phyloP scores from a whole-genome alignment of 2,797 vertebrate species.

The Notoglanidium macrostoma region DNA sequence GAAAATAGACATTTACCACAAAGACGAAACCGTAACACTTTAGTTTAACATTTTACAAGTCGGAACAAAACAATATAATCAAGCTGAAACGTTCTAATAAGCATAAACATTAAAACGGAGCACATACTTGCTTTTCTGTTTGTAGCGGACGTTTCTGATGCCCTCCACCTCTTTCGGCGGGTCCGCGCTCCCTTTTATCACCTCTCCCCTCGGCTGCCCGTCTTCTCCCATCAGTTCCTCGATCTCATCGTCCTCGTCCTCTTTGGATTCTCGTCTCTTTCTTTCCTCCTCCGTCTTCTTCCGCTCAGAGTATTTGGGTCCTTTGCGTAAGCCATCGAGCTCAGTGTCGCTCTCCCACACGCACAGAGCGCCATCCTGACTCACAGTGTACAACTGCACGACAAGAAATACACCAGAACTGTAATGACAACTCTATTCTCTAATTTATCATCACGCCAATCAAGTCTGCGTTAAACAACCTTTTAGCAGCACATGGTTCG shows the following conservation, averaged over 20 bases:
- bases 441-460: not conserved
- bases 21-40: not conserved
- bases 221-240: conserved; percentile 63
- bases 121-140: conserved; percentile 84
- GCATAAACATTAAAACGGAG: not conserved
- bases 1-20: not conserved
- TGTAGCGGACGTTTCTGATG: conserved; percentile 82
- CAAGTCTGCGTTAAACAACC: not conserved
- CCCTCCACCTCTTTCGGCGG: conserved; percentile 69
- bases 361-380: conserved; percentile 88
- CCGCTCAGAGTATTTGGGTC: conserved; percentile 50
- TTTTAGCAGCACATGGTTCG: not conserved
- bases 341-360: conserved; percentile 92
- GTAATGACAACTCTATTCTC: not conserved
- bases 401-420: not conserved
- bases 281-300: conserved; percentile 45
- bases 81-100: not conserved
- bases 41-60: not conserved
- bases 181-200: conserved; percentile 79
- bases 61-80: not conserved
- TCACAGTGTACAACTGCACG: conserved; percentile 88
- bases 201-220: conserved; percentile 68
- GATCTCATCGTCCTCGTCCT: conserved; percentile 55
- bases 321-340: conserved; percentile 76
- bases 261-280: conserved; percentile 43